A percentile compares a stretch with the other conserved stretches of the same genome.
Evolutionary conservation across 2,888 invertebrate genomes (phyloP).

Genomic region (Melinaea marsaeus): DNA sequence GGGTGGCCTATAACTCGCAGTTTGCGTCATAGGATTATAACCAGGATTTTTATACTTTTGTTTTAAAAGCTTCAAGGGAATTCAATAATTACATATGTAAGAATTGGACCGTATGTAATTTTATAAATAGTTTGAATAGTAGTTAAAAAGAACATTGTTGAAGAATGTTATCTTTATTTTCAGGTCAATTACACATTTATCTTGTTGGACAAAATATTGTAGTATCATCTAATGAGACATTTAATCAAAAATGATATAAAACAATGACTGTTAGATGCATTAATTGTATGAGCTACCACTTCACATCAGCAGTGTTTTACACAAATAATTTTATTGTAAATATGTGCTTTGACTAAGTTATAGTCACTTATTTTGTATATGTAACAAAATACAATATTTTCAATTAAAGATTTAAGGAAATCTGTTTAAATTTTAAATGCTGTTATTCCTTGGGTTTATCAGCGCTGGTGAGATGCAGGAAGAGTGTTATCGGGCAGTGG

Average conservation of each 20-base stretch:
- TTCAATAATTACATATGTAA: too few species aligned
- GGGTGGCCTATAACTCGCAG: too few species aligned
- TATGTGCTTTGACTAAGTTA: background rate
- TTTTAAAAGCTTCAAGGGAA: too few species aligned
- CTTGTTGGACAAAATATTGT: background rate
- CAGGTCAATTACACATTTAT: background rate
- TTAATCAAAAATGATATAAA: background rate
- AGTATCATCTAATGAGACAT: background rate
- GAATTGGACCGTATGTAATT: background rate
- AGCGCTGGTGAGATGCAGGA: slow-evolving; percentile 76
- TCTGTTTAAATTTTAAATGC: slow-evolving; percentile 27
- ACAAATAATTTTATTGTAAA: background rate
- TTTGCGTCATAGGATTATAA: too few species aligned
- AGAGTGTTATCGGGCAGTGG: slow-evolving; percentile 94
- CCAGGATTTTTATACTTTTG: too few species aligned
- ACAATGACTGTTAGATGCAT: background rate
- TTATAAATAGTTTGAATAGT: background rate
- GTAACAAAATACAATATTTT: background rate
- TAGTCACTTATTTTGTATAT: background rate
- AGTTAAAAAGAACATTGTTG: background rate
- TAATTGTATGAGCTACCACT: background rate
- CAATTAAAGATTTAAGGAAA: background rate
- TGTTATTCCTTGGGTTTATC: slow-evolving; percentile 65
- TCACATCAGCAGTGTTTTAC: background rate
- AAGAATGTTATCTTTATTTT: slow-evolving; percentile 6